These are phyloP conservation scores for Nasonia oneida DNA, from an alignment of 2,888 invertebrate genomes.

Conservation along the genomic window DNA sequence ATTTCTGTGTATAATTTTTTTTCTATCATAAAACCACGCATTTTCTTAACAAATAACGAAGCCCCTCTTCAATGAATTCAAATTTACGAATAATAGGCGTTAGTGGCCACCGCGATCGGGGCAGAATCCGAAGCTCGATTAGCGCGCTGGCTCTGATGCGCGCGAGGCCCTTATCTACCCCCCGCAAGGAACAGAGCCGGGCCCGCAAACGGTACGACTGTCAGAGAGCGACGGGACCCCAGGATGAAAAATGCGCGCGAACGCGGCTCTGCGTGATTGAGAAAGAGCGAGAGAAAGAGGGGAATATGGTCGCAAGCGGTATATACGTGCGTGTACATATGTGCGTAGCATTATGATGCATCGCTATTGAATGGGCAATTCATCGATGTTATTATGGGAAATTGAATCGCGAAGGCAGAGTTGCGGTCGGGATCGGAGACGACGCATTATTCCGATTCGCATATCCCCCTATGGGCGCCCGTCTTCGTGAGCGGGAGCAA, in stretches of 20 bases:
- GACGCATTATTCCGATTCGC: slow-evolving; percentile 50
- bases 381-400: slow-evolving; percentile 61
- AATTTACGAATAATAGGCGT: background rate
- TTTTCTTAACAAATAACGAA: background rate
- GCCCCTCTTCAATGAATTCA: background rate
- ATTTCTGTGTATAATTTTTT: too few relatives aligned
- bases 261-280: slow-evolving; percentile 56
- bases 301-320: background rate
- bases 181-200: slow-evolving; percentile 48
- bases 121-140: slow-evolving; percentile 23
- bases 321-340: background rate
- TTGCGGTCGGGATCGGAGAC: background rate
- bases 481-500: background rate
- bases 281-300: slow-evolving; percentile 5
- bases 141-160: background rate
- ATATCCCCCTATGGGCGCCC: background rate
- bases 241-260: slow-evolving; percentile 54
- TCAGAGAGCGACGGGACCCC: slow-evolving; percentile 22
- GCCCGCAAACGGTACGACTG: slow-evolving; percentile 36
- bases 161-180: slow-evolving; percentile 51
- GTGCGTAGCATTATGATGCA: slow-evolving; percentile 35
- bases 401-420: slow-evolving; percentile 55
- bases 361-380: slow-evolving; percentile 58
- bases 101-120: background rate
- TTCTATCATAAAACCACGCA: too few relatives aligned